Base-by-base conservation (phyloP, 1,140 invertebrate species). In the Drosophila willistoni region DNA sequence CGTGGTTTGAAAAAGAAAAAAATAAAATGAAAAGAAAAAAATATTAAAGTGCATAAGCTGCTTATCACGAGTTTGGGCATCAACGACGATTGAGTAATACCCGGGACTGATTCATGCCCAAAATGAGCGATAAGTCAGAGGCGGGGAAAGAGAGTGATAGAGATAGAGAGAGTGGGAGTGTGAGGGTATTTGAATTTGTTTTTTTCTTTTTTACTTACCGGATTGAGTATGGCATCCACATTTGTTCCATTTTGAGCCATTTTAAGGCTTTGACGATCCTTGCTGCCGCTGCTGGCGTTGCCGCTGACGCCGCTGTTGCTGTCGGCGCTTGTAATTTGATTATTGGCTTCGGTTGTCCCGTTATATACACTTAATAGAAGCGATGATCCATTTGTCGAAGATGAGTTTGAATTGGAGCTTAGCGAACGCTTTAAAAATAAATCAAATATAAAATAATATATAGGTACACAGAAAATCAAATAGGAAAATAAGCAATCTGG, bases 171-270 rank as follows among this genome's bases (percentile, higher is more conserved):
- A 39, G 34, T 17, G 17, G 22, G 17, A 13, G 14, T 1, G 34
- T 5, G 56, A 10, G 29, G 22, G 22, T 25, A 25, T 25, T 25
- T 2, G 19, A 1, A 19, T 25, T 3, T 25, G 3, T 39, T 39
- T 10, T n/a, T 7, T 39, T 41, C 9, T 7, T 34, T 64, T n/a
- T 22, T 33, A 77, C 86, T 85, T 75, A 91, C 90, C 64, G 90
- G 90, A 79, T 85, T 91, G 17, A 91, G 70, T 64, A 91, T 91
- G 51, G 87, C 90, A 36, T 91, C 90, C 68, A 91, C 81, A 77
- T 86, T 75, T n/a, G 82, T 67, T 12, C 83, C 79, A 69, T 78
- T 61, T 22, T 91, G 77, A 17, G 85, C 12, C 73, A 86, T 87
- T 59, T 84, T 90, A 42, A 33, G 6, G n/a, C 42, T 44, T 7